phyloP scores from a whole-genome alignment of 2,888 invertebrate genomes.

The Melanargia galathea region DNA sequence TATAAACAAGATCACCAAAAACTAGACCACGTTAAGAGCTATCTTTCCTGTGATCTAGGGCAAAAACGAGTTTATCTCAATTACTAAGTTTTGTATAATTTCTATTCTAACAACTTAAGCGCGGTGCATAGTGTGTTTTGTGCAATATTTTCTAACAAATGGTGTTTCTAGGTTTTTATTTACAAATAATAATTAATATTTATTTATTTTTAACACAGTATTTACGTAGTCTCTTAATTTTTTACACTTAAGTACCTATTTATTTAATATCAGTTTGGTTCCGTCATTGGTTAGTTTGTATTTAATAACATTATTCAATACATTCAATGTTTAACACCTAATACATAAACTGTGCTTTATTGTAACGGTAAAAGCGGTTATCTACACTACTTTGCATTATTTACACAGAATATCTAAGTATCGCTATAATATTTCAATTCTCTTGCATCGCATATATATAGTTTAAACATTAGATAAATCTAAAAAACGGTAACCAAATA shows the following conservation, averaged over 20 bases:
- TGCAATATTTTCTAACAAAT: too few relatives aligned
- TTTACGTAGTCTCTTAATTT: constrained; percentile 2
- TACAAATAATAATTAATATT: not conserved
- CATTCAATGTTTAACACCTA: constrained; percentile 9
- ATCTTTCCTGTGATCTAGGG: too few relatives aligned
- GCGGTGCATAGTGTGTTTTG: too few relatives aligned
- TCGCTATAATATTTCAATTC: constrained; percentile 73
- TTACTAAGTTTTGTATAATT: too few relatives aligned
- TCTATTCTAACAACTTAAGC: too few relatives aligned
- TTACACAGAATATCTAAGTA: constrained; percentile 29
- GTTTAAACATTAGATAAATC: constrained; percentile 66
- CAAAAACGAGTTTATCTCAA: too few relatives aligned
- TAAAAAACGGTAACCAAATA: constrained; percentile 64
- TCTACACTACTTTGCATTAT: constrained; percentile 47
- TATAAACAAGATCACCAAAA: too few relatives aligned
- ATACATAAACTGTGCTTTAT: constrained; percentile 2
- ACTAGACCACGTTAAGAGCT: too few relatives aligned
- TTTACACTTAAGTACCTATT: not conserved
- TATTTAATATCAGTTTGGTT: constrained; percentile 67
- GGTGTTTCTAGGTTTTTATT: too few relatives aligned
- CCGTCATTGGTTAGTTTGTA: constrained; percentile 60
- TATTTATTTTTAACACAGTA: not conserved
- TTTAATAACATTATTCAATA: constrained; percentile 22
- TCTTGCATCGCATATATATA: constrained; percentile 81
- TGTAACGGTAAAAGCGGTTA: not conserved